Conservation (phyloP, 2,888 invertebrate species). For the Diaperis boleti region DNA sequence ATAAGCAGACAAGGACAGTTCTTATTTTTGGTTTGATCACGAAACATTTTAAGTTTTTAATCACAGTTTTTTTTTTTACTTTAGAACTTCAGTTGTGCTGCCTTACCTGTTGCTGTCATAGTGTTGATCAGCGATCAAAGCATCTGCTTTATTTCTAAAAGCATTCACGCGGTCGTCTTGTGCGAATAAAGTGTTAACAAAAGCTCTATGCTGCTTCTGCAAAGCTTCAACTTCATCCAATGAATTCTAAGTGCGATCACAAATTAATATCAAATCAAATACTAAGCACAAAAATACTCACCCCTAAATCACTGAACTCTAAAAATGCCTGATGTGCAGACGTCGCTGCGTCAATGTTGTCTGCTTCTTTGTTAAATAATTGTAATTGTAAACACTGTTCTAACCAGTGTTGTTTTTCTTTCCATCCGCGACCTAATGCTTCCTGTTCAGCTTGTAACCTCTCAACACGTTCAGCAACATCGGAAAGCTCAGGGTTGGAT, state of each 20-base stretch:
- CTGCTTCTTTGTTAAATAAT: slow-evolving; percentile 94
- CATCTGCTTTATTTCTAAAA: slow-evolving; percentile 86
- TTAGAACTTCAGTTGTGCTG: too few species aligned
- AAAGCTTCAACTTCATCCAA: slow-evolving; percentile 93
- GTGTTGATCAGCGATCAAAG: slow-evolving; percentile 82
- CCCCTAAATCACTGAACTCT: slow-evolving; percentile 88
- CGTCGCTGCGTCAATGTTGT: slow-evolving; percentile 95
- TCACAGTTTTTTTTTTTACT: too few species aligned
- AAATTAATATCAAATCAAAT: neutral
- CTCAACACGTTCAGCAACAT: slow-evolving; percentile 82
- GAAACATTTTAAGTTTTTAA: too few species aligned
- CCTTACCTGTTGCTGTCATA: slow-evolving; percentile 84
- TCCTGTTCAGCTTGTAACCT: slow-evolving; percentile 81
- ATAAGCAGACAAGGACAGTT: too few species aligned
- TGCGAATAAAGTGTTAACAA: slow-evolving; percentile 90
- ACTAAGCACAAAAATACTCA: slow-evolving; percentile 64
- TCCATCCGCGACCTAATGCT: slow-evolving; percentile 84
- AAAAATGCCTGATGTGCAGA: slow-evolving; percentile 95
- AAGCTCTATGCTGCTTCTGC: slow-evolving; percentile 92
- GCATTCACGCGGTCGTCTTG: slow-evolving; percentile 92
- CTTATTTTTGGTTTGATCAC: too few species aligned
- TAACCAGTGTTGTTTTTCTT: slow-evolving; percentile 86
- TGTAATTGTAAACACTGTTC: slow-evolving; percentile 91
- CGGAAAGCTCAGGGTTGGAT: slow-evolving; percentile 80
- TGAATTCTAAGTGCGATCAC: slow-evolving; percentile 73